A percentile compares a stretch with the other conserved stretches of the same genome.
Evolutionary conservation across 2,888 invertebrate species (phyloP).

Genomic region (Ametastegia equiseti): DNA sequence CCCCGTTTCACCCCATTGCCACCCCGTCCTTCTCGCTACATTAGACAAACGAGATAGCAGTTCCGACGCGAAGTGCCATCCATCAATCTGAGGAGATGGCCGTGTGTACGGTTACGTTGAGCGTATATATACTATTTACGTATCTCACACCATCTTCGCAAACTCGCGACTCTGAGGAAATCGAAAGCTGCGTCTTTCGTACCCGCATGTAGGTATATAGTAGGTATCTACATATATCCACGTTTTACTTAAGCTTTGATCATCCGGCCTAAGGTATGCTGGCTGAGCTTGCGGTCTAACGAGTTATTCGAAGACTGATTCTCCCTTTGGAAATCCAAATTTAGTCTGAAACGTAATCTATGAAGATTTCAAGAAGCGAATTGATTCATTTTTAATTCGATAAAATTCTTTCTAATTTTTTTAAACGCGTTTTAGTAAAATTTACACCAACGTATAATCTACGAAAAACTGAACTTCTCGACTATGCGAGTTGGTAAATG

Average conservation of each 20-base stretch:
- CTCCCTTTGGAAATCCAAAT: neutral
- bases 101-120: constrained; percentile 20
- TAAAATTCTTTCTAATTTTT: neutral
- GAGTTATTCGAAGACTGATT: neutral
- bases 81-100: constrained; percentile 45
- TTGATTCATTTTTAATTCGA: neutral
- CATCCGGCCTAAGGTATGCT: neutral
- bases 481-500: constrained; percentile 18
- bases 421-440: too few species aligned
- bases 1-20: neutral
- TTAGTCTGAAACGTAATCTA: neutral
- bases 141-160: neutral
- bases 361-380: neutral
- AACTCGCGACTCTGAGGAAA: constrained; percentile 10
- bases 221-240: neutral
- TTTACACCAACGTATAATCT: too few species aligned
- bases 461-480: neutral
- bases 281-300: neutral
- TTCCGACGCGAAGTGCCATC: constrained; percentile 43
- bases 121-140: constrained; percentile 32
- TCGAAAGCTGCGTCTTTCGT: constrained; percentile 30
- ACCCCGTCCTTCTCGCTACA: constrained; percentile 39
- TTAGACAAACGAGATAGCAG: constrained; percentile 48
- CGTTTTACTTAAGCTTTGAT: constrained; percentile 25
- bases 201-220: neutral